Evolutionary conservation across 2,113 vertebrate species (phyloP).

Genomic region (Channa maculata): DNA sequence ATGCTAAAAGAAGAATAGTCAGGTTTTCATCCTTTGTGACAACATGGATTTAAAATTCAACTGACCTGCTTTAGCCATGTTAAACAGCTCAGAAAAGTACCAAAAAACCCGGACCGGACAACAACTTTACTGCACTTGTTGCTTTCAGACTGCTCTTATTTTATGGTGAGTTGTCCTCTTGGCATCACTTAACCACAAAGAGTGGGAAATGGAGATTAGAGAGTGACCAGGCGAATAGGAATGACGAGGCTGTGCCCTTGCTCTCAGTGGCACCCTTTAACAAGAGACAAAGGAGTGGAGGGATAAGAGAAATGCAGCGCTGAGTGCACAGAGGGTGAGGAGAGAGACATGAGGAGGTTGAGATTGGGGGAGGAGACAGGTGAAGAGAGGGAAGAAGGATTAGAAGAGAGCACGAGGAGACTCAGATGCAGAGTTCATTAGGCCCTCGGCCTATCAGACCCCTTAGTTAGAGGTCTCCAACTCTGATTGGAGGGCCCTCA

Average conservation of each 20-base stretch:
- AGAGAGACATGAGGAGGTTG: slow-evolving; percentile 55
- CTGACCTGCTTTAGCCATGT: neutral
- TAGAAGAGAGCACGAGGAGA: slow-evolving; percentile 56
- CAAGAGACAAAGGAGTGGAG: slow-evolving; percentile 56
- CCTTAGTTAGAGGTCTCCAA: slow-evolving; percentile 67
- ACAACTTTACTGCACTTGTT: slow-evolving; percentile 35
- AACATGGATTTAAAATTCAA: neutral
- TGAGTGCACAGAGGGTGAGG: slow-evolving; percentile 55
- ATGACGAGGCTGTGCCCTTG: slow-evolving; percentile 68
- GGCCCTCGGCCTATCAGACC: slow-evolving; percentile 67
- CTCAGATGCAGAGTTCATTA: slow-evolving; percentile 62
- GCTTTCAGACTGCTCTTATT: slow-evolving; percentile 21
- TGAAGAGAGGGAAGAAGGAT: slow-evolving; percentile 58
- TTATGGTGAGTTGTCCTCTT: neutral
- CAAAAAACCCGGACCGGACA: neutral
- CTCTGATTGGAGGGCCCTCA: slow-evolving; percentile 81
- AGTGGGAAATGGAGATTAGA: slow-evolving; percentile 5
- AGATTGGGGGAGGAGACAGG: slow-evolving; percentile 51
- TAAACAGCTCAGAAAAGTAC: neutral
- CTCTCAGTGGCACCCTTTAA: slow-evolving; percentile 61
- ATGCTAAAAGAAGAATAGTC: neutral
- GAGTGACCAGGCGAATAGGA: slow-evolving; percentile 25
- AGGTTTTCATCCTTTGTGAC: neutral
- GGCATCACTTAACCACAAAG: neutral
- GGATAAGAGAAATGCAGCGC: slow-evolving; percentile 47